These are phyloP conservation scores for Galeruca laticollis DNA, from an alignment of 2,888 invertebrate genomes.

Conservation along the genomic window DNA sequence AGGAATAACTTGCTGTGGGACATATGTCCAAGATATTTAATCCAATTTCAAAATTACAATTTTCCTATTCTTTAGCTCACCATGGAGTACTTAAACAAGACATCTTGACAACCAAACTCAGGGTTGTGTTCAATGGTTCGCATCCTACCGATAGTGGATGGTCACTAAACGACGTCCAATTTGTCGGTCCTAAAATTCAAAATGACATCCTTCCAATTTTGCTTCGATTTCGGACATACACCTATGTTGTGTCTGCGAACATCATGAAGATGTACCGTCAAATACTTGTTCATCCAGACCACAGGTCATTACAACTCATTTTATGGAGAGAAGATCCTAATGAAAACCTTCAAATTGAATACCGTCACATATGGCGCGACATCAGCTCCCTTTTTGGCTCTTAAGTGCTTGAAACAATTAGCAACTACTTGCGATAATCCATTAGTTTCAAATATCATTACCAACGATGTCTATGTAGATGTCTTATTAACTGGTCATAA, in stretches of 20 bases:
- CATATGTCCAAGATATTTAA: slow-evolving; percentile 42
- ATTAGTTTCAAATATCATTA: slow-evolving; percentile 18
- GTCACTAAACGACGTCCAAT: slow-evolving; percentile 29
- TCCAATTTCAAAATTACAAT: slow-evolving; percentile 3
- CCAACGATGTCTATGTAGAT: slow-evolving; percentile 27
- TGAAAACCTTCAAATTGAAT: slow-evolving; percentile 22
- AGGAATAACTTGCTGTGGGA: slow-evolving; percentile 21
- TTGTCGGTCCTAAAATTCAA: slow-evolving; percentile 32
- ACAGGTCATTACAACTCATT: slow-evolving; percentile 29
- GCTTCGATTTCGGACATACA: slow-evolving; percentile 26
- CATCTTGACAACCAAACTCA: slow-evolving; percentile 22
- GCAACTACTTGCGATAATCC: slow-evolving; percentile 12
- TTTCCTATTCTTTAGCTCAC: slow-evolving; percentile 26
- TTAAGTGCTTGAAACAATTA: slow-evolving; percentile 29
- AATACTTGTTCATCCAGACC: slow-evolving; percentile 13
- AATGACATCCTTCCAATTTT: slow-evolving; percentile 23
- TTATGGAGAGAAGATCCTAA: slow-evolving; percentile 29
- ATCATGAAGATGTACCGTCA: slow-evolving; percentile 33
- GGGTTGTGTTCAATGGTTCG: slow-evolving; percentile 29
- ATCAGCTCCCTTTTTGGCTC: slow-evolving; percentile 30
- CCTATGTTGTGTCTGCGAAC: slow-evolving; percentile 30
- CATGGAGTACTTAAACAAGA: slow-evolving; percentile 31
- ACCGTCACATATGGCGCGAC: slow-evolving; percentile 35
- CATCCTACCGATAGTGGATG: slow-evolving; percentile 15
- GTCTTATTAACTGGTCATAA: slow-evolving; percentile 27